Conservation (phyloP, 2,888 invertebrate species). For the Agonopterix subpropinquella region DNA sequence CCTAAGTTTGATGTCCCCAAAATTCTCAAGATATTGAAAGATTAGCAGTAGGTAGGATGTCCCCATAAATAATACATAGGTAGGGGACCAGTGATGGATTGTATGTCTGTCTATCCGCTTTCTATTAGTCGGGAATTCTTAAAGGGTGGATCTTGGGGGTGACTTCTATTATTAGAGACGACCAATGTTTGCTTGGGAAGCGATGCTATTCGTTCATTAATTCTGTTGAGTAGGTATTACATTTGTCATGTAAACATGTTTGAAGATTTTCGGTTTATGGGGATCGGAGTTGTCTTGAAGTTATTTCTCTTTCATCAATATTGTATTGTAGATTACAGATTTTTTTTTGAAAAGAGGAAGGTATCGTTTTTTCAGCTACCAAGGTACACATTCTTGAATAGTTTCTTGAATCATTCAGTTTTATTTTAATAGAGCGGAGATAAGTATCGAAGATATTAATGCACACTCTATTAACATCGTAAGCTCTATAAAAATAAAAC, state of each 20-base stretch:
- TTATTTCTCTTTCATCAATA: neutral
- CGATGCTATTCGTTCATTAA: constrained; percentile 55
- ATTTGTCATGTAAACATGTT: constrained; percentile 32
- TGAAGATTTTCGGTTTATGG: neutral
- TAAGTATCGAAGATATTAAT: no score
- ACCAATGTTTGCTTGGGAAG: constrained; percentile 66
- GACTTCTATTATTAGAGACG: constrained; percentile 53
- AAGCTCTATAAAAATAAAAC: no score
- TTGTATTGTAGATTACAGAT: no score
- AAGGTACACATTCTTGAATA: no score
- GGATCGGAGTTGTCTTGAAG: neutral
- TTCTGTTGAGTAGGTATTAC: constrained; percentile 39
- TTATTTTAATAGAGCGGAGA: no score
- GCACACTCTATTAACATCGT: no score
- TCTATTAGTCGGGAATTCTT: constrained; percentile 72
- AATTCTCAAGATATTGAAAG: constrained; percentile 75
- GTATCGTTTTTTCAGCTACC: no score
- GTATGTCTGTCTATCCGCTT: constrained; percentile 67
- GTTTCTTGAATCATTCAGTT: no score
- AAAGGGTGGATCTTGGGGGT: constrained; percentile 65
- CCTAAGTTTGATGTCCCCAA: constrained; percentile 51
- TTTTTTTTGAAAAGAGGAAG: no score
- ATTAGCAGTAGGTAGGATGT: constrained; percentile 69
- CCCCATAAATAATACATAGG: constrained; percentile 74
- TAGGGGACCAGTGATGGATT: constrained; percentile 68